Evolutionary conservation across 1,140 invertebrate genomes (phyloP).

Genomic region (Dryas iulia): DNA sequence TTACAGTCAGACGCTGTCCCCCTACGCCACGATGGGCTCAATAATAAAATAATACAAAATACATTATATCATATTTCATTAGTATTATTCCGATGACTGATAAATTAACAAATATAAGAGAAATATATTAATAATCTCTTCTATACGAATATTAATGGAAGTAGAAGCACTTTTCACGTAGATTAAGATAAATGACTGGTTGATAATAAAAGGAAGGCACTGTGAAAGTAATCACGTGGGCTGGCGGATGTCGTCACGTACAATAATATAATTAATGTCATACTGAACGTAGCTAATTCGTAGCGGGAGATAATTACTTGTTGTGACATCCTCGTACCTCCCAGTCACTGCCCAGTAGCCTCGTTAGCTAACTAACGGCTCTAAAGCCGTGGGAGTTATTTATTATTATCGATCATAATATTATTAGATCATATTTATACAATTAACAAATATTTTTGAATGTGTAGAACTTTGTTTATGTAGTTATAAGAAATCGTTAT

Average conservation of each 20-base stretch:
- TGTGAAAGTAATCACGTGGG: background rate
- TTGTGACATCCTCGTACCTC: background rate
- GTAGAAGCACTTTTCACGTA: background rate
- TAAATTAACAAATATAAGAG: background rate
- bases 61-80: no score
- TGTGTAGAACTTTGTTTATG: no score
- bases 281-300: background rate
- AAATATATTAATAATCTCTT: background rate
- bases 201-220: background rate
- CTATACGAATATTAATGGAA: background rate
- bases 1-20: no score
- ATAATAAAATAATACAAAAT: no score
- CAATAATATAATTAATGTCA: background rate
- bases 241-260: background rate
- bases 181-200: background rate
- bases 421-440: no score
- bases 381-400: no score
- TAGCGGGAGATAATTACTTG: background rate
- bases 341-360: background rate
- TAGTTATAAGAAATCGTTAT: no score
- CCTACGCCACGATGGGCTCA: no score
- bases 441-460: no score
- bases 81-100: no score
- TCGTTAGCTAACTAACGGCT: no score
- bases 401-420: no score